A percentile compares a stretch with the other conserved stretches of the same genome.
Conservation (phyloP, 64 coral and sea anemone species). For the Pocillopora verrucosa region DNA sequence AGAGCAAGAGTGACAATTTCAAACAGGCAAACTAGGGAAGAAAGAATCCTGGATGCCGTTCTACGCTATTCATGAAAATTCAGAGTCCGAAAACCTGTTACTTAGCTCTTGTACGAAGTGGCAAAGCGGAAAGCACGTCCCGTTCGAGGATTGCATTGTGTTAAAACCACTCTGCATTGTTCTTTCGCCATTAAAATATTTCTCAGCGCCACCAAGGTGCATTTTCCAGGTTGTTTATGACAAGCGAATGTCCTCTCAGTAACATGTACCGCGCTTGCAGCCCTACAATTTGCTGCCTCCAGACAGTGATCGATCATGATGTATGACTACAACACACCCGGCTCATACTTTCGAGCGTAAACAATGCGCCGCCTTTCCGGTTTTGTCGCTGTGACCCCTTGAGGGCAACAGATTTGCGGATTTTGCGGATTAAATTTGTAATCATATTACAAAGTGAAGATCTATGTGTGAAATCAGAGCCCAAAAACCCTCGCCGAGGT, state of each 20-base stretch:
- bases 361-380: conserved; percentile 51
- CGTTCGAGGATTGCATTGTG: conserved; percentile 2
- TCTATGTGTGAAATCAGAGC: neutral
- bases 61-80: too few species aligned
- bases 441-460: conserved; percentile 53
- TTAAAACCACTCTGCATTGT: neutral
- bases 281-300: conserved; percentile 14
- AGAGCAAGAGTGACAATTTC: neutral
- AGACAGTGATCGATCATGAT: conserved; percentile 53
- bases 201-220: conserved; percentile 28
- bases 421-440: conserved; percentile 37
- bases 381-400: conserved; percentile 24
- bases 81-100: too few species aligned
- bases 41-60: too few species aligned
- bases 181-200: neutral
- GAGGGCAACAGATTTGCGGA: conserved; percentile 54
- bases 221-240: conserved; percentile 9
- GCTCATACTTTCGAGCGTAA: conserved; percentile 35
- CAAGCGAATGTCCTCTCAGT: conserved; percentile 21
- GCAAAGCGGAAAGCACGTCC: conserved; percentile 30
- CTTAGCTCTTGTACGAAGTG: neutral
- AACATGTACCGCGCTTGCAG: conserved; percentile 1
- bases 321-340: conserved; percentile 33
- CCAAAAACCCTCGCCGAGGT: conserved; percentile 1
- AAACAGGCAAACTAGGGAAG: neutral